These are phyloP conservation scores for Chouioia cunea DNA, from an alignment of 2,888 invertebrate species.

Conservation along the genomic window DNA sequence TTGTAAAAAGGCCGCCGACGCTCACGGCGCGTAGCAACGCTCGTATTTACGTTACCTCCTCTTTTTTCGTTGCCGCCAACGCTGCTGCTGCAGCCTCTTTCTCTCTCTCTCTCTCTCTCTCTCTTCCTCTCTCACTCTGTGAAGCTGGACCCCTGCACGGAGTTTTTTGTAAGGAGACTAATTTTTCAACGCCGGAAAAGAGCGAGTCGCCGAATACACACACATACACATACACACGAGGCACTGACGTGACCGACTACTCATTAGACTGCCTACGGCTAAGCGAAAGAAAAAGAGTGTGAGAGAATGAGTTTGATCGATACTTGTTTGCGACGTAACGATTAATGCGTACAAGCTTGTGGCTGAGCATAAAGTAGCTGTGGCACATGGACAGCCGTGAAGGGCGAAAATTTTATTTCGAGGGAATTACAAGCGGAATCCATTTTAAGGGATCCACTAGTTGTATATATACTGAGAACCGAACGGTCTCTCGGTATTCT, in stretches of 20 bases:
- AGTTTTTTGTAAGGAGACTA: conserved; percentile 61
- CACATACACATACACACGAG: neutral
- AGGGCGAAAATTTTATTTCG: conserved; percentile 18
- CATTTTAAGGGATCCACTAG: too few species aligned
- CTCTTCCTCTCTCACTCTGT: conserved; percentile 23
- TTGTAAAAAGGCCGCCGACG: conserved; percentile 62
- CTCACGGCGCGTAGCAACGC: conserved; percentile 65
- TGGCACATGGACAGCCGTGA: neutral
- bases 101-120: conserved; percentile 37
- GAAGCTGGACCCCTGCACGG: conserved; percentile 44
- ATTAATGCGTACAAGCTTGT: conserved; percentile 33
- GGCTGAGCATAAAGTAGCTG: conserved; percentile 15
- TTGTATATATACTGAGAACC: too few species aligned
- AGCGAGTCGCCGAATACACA: conserved; percentile 10
- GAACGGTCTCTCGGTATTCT: too few species aligned
- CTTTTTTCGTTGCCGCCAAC: conserved; percentile 49
- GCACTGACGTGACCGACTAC: conserved; percentile 32
- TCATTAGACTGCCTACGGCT: conserved; percentile 33
- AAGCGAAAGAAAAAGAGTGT: conserved; percentile 11
- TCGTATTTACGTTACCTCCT: conserved; percentile 62
- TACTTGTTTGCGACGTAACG: conserved; percentile 34
- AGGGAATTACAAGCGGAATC: neutral
- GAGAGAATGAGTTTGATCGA: conserved; percentile 39
- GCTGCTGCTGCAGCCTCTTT: conserved; percentile 49
- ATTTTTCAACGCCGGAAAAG: conserved; percentile 55